phyloP scores from a whole-genome alignment of 2,888 invertebrate genomes.

The Aspidapion aeneum region DNA sequence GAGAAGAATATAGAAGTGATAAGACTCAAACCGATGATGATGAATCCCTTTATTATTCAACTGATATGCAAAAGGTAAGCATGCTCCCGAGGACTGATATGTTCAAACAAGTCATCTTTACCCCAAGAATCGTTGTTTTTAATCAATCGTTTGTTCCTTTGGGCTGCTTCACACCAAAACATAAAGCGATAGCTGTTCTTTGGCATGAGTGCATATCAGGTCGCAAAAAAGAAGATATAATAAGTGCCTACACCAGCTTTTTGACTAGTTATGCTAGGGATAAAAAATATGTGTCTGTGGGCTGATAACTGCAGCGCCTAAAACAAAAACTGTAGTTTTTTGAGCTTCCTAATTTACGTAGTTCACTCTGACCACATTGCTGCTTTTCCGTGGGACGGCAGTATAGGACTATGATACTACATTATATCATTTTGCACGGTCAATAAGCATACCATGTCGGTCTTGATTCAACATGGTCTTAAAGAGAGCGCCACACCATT shows the following conservation, averaged over 20 bases:
- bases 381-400: no score
- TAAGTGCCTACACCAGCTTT: not conserved
- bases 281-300: not conserved
- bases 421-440: no score
- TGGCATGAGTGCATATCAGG: slow-evolving; percentile 12
- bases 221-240: no score
- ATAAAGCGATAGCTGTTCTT: slow-evolving; percentile 5
- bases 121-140: slow-evolving; percentile 4
- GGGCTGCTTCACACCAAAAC: slow-evolving; percentile 2
- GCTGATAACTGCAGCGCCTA: not conserved
- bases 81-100: slow-evolving; percentile 12
- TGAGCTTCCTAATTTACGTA: not conserved
- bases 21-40: not conserved
- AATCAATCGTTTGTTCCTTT: slow-evolving; percentile 15
- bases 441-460: no score
- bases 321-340: not conserved
- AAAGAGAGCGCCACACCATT: no score
- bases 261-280: not conserved
- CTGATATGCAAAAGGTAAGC: slow-evolving; percentile 1
- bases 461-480: no score
- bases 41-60: not conserved
- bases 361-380: not conserved
- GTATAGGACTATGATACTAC: no score
- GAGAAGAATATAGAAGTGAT: no score
- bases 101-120: slow-evolving; percentile 14